These are phyloP conservation scores for Dendropsophus ebraccatus DNA, from an alignment of 2,113 vertebrate genomes.

Conservation along the genomic window DNA sequence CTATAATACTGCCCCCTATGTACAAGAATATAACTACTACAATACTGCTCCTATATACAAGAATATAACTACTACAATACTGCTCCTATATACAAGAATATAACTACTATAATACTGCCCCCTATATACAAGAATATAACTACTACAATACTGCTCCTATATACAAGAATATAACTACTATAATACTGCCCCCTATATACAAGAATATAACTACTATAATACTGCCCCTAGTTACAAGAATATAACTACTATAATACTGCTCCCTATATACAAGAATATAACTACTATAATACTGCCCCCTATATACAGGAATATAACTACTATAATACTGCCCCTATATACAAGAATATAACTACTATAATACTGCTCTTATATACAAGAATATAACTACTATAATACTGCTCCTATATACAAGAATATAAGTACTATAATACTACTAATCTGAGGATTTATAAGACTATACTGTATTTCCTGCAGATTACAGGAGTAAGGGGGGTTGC, in stretches of 20 bases:
- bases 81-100: not conserved
- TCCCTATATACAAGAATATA: not conserved
- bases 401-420: not conserved
- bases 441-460: too few relatives aligned
- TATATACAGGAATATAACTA: not conserved
- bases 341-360: not conserved
- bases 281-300: not conserved
- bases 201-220: not conserved
- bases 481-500: too few relatives aligned
- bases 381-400: slow-evolving; percentile 3
- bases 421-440: not conserved
- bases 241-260: slow-evolving; percentile 6
- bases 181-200: not conserved
- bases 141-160: not conserved
- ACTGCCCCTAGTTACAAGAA: not conserved
- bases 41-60: not conserved
- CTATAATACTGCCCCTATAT: not conserved
- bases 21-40: not conserved
- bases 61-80: not conserved
- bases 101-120: not conserved
- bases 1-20: not conserved
- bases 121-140: not conserved
- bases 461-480: too few relatives aligned
- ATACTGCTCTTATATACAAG: not conserved
- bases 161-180: not conserved